Evolutionary conservation across 2,888 invertebrate genomes (phyloP), one percentile per base, ranked within the genome.

Genomic region (Mylabris sibirica): DNA sequence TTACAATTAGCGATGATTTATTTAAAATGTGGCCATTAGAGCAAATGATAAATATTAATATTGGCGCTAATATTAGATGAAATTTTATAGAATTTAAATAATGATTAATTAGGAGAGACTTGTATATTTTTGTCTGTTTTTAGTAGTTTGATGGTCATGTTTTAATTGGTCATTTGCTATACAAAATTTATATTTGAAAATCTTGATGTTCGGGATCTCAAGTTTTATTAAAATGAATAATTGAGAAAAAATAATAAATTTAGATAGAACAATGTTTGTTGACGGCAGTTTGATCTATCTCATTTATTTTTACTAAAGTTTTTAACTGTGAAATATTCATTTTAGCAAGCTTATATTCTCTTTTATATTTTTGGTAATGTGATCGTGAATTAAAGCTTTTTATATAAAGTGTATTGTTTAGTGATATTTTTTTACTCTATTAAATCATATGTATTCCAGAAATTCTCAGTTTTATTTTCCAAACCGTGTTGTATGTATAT

Each of bases 391-490:
- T 84, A 81, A 82, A 82, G 83, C 83, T 82, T 81, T 82, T 82
- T 81, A 81, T 83, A 83, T 83, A 83, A 83, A 82, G 81, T 82
- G 82, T 81, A 83, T 83, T 82, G 81, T 84, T 84, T 84, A 83
- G 83, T 83, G 82, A 84, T 84, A 84, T 84, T 84, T 84, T 84
- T 84, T 84, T 84, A 84, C 83, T 83, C 83, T 84, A 84, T 84
- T 84, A 84, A 83, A 76, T 57, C 57, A 83, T 81, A 81, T 84
- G 82, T 83, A 84, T 82, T 83, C 82, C 79, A 80, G 76, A 76
- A n/a, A 22, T 24, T 22, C 34, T 59, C 41, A 34, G 9, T 65
- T 24, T 63, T 60, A 24, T 41, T 35, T 30, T 11, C 22, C 53
- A 30, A 30, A 5, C 30, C 8, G 5, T 30, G 30, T 6, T 30